These are phyloP conservation scores for Lycaon pictus DNA, from an alignment of 2,113 vertebrate genomes.

Conservation along the genomic window DNA sequence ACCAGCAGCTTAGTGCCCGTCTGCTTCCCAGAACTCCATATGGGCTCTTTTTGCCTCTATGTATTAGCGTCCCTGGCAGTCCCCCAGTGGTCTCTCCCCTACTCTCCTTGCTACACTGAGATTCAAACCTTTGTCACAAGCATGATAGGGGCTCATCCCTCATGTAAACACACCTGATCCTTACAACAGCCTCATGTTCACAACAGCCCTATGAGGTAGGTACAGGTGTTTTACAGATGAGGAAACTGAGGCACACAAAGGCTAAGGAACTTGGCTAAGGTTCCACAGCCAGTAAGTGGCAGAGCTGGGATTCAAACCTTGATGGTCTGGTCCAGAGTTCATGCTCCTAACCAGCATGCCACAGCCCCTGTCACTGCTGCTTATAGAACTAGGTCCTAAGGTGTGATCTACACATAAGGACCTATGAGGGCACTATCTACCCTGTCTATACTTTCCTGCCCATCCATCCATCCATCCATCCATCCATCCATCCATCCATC, in stretches of 20 bases:
- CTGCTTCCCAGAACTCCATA: neutral
- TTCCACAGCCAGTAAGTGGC: neutral
- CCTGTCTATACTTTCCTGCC: neutral
- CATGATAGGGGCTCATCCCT: neutral
- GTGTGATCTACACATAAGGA: neutral
- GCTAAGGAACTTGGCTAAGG: neutral
- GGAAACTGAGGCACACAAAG: neutral
- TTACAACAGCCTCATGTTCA: neutral
- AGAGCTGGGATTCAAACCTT: neutral
- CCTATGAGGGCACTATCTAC: neutral
- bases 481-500: neutral
- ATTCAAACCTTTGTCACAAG: neutral
- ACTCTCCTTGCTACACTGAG: neutral
- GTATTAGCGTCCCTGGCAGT: too few species aligned
- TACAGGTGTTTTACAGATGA: neutral
- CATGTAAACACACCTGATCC: neutral
- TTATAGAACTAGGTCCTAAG: neutral
- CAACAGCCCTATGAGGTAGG: neutral
- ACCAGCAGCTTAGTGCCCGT: rapidly evolving
- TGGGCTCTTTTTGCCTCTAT: neutral
- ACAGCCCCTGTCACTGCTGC: neutral
- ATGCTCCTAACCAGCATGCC: too few species aligned
- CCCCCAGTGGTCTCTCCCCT: neutral
- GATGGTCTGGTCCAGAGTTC: neutral
- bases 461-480: neutral